Evolutionary conservation across 1,140 invertebrate genomes (phyloP).

Genomic region (Microplitis demolitor): DNA sequence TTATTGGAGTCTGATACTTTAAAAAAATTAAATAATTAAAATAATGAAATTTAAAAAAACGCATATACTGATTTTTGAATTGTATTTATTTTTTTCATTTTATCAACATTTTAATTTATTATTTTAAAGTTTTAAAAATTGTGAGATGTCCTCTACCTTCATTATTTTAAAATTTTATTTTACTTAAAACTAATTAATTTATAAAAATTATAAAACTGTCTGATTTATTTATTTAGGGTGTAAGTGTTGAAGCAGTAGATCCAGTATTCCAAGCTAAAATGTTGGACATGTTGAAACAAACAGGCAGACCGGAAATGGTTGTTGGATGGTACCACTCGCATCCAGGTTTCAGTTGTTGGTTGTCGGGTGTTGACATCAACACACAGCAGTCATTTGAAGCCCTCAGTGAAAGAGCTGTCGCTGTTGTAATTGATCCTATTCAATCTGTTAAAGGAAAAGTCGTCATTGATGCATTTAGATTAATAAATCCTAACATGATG

Average conservation of each 20-base stretch:
- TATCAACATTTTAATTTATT: no score
- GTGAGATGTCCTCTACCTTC: no score
- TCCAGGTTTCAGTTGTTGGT: constrained; percentile 99
- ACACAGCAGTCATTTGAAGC: constrained; percentile 99
- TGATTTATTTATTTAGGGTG: constrained; percentile 70
- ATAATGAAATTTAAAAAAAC: no score
- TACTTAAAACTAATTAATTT: neutral
- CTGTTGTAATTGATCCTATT: constrained; percentile 99
- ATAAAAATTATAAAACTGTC: neutral
- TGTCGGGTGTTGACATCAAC: constrained; percentile 99
- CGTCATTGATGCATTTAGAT: constrained; percentile 91
- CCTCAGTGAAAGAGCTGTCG: constrained; percentile 95
- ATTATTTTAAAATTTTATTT: no score
- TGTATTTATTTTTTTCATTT: no score
- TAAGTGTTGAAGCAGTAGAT: constrained; percentile 99
- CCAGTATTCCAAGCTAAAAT: constrained; percentile 99
- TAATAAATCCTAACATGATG: constrained; percentile 99
- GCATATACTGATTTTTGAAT: no score
- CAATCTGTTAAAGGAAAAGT: constrained; percentile 99
- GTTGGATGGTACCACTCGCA: constrained; percentile 99
- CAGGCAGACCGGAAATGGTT: constrained; percentile 99
- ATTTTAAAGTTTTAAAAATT: no score
- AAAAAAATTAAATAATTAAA: no score
- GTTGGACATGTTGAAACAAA: constrained; percentile 99
- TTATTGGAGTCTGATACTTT: no score